phyloP scores from a whole-genome alignment of 2,113 vertebrate species.

The Oncorhynchus masou region DNA sequence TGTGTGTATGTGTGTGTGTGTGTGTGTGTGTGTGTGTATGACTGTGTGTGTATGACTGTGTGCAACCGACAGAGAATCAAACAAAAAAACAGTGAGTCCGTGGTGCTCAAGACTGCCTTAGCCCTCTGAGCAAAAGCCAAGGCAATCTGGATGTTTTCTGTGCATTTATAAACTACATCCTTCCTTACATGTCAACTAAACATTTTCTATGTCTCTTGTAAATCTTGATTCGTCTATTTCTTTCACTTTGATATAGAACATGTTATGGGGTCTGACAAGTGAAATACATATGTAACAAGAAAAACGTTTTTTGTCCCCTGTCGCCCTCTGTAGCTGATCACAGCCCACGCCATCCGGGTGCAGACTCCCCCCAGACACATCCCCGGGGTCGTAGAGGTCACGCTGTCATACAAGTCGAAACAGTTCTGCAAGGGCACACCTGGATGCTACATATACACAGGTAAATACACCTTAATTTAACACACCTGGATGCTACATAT shows the following conservation, averaged over 20 bases:
- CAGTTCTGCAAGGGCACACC: conserved; percentile 99
- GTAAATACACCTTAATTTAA: conserved; percentile 59
- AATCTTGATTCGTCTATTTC: background rate
- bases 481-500: background rate
- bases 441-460: conserved; percentile 99
- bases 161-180: no score
- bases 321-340: conserved; percentile 84
- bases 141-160: no score
- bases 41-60: no score
- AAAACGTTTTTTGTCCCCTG: background rate
- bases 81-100: no score
- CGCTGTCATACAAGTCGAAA: conserved; percentile 98
- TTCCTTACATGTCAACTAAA: conserved; percentile 58
- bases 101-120: no score
- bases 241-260: background rate
- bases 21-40: no score
- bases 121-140: no score
- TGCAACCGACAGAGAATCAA: no score
- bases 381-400: conserved; percentile 98
- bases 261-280: no score
- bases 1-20: background rate
- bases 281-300: background rate
- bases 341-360: conserved; percentile 97
- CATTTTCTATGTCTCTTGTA: conserved; percentile 48
- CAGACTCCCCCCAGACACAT: conserved; percentile 98